A percentile compares a stretch with the other conserved stretches of the same genome.
phyloP scores from a whole-genome alignment of 92 coral and sea anemone genomes.

The Montipora capitata region DNA sequence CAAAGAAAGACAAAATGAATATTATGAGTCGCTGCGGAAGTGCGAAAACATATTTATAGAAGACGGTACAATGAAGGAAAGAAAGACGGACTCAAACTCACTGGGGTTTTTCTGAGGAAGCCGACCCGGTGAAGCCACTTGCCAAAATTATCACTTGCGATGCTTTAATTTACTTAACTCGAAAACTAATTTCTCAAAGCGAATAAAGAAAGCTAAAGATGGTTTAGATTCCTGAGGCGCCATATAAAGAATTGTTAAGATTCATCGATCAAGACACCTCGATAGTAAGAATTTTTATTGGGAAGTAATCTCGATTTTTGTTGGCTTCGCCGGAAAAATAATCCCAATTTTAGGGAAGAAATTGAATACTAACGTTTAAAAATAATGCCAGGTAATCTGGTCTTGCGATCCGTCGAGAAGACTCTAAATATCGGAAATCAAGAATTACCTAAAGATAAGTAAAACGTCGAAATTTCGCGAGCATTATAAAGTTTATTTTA shows the following conservation, averaged over 20 bases:
- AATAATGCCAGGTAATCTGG: neutral
- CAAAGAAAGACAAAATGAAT: conserved; percentile 21
- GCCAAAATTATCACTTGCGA: conserved; percentile 24
- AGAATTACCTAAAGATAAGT: neutral
- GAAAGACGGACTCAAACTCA: conserved; percentile 17
- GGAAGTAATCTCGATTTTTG: conserved; percentile 32
- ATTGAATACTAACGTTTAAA: neutral
- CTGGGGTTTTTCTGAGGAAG: conserved; percentile 11
- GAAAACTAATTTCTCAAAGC: conserved; percentile 17
- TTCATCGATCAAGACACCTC: conserved; percentile 12
- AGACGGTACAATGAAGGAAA: neutral
- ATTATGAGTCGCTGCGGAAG: conserved; percentile 19
- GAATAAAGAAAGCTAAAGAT: conserved; percentile 37
- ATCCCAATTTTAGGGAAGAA: too few relatives aligned
- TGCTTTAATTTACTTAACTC: conserved; percentile 42
- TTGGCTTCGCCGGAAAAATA: neutral
- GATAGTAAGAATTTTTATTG: neutral
- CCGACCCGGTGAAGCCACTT: conserved; percentile 24
- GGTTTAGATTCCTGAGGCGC: conserved; percentile 35
- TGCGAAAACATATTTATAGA: neutral
- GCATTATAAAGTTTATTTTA: neutral
- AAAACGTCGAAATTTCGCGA: neutral
- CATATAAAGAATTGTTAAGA: conserved; percentile 31
- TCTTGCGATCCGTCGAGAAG: neutral
- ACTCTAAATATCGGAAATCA: conserved; percentile 8